A percentile compares a stretch with the other conserved stretches of the same genome.
These are phyloP conservation scores for Ophion ventricosus DNA, from an alignment of 2,888 invertebrate genomes.

Conservation along the genomic window DNA sequence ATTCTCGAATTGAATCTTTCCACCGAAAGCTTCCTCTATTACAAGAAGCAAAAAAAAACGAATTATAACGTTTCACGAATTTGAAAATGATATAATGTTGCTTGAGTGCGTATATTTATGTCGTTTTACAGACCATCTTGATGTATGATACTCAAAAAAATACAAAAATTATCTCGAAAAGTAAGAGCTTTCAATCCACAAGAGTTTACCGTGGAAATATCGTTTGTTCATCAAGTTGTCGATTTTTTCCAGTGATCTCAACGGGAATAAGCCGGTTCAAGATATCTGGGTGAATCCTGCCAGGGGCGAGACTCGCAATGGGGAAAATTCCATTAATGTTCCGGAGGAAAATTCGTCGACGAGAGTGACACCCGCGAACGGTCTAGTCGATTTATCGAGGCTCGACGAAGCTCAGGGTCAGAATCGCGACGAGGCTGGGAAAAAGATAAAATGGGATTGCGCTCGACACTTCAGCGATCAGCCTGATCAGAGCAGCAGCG, in stretches of 20 bases:
- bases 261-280: not conserved
- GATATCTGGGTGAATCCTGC: not conserved
- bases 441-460: slow-evolving; percentile 72
- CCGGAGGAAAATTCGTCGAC: not conserved
- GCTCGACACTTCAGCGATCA: slow-evolving; percentile 69
- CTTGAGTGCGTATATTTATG: too few relatives aligned
- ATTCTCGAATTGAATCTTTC: too few relatives aligned
- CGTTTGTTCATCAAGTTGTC: not conserved
- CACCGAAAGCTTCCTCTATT: too few relatives aligned
- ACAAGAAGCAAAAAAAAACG: too few relatives aligned
- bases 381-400: not conserved
- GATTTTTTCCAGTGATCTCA: not conserved
- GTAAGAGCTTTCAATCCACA: not conserved
- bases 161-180: not conserved
- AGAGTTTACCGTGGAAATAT: not conserved
- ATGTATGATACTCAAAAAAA: not conserved
- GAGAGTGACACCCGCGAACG: slow-evolving; percentile 10
- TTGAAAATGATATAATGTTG: too few relatives aligned
- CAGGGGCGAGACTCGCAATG: not conserved
- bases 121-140: not conserved
- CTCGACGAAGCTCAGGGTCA: slow-evolving; percentile 13
- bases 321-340: not conserved
- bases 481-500: slow-evolving; percentile 43
- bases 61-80: too few relatives aligned
- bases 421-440: slow-evolving; percentile 64